Evolutionary conservation across 1,140 invertebrate species (phyloP), one percentile per base, ranked within the genome.

Genomic region (Rhagoletis pomonella): DNA sequence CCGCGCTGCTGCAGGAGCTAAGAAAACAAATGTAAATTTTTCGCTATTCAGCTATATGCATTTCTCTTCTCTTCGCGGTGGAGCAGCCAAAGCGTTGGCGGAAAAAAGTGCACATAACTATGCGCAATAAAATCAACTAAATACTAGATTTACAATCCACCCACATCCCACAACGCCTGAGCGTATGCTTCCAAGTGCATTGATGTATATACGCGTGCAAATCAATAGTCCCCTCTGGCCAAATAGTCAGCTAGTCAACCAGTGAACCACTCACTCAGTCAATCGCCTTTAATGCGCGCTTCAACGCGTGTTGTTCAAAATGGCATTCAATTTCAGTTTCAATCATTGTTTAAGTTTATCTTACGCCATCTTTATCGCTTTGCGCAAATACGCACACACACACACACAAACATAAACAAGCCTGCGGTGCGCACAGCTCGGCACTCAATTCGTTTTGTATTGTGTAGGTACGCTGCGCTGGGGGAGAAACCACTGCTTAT

Each of bases 301-400:
- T 55, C 50, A 55, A 7, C 50, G 10, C 50, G 50, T 29, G 29
- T 42, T 14, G 67, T 47, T 73, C 10, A 73, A 55, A 73, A 73
- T 67, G 14, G 42, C 67, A 73, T 73, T 73, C 67, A 73, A 73
- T 73, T 73, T 73, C 67, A 73, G 67, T 73, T 73, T 73, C 67
- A 73, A 73, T 73, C 67, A 73, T 73, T 73, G 67, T 73, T 73
- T 44, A 73, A 44, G 67, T 73, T 73, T 73, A 73, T 73, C 67
- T 67, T 73, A 73, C 67, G 67, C 67, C 67, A 73, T 73, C 67
- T 73, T 73, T 73, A 73, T 73, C 42, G 67, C 29, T 44, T 73
- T 47, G 14, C 67, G 17, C 67, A 44, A 44, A 73, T 14, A 73
- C 67, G 39, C 65, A 39, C 67, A 12, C 9, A 47, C 67, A 44